Base-by-base conservation (phyloP, 2,888 invertebrate genomes). In the Cephus nigrinus region DNA sequence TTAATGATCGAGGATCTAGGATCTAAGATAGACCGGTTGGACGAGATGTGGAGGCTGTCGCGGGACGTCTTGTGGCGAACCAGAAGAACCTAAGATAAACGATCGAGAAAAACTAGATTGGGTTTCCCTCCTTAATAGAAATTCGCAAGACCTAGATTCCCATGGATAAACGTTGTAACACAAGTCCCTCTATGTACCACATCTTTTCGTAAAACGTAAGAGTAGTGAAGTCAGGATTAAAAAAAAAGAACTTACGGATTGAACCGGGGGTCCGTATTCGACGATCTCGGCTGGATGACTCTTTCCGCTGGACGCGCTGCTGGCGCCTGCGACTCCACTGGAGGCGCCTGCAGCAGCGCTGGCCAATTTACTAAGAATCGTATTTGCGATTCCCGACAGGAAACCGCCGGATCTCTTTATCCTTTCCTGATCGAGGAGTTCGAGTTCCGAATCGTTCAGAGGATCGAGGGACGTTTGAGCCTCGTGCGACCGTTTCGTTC, bases 351-450 rank as follows among this genome's bases (percentile, higher is more conserved):
- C 79, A 11, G 90, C 86, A 12, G 74, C 75, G 12, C 89, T 87
- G 31, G 87, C 87, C 4, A 91, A 83, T n/a, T 90, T 89, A 4
- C 88, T 85, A 35, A 91, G 81, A 68, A 91, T 81, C 77, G 88
- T 88, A 32, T 88, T 88, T 1, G 90, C 90, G 68, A 91, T 88
- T n/a, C 89, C 89, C 4, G 89, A 84, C 9, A 90, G 81, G 75
- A 91, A 86, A 15, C 87, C 84, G 1, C 85, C 77, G 36, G 87
- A 85, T 69, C 90, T 80, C 72, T 89, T 90, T 78, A 84, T 86
- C 71, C 89, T 86, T 12, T 87, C 88, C n/a, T 34, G 68, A 11
- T 69, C 32, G 4, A 40, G 73, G 0, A 72, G 1, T 9, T 71
- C 69, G 15, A 35, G 9, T 35, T 34, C 76, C 12, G 34, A 1